Evolutionary conservation across 2,888 invertebrate species (phyloP).

Genomic region (Nomada flava): DNA sequence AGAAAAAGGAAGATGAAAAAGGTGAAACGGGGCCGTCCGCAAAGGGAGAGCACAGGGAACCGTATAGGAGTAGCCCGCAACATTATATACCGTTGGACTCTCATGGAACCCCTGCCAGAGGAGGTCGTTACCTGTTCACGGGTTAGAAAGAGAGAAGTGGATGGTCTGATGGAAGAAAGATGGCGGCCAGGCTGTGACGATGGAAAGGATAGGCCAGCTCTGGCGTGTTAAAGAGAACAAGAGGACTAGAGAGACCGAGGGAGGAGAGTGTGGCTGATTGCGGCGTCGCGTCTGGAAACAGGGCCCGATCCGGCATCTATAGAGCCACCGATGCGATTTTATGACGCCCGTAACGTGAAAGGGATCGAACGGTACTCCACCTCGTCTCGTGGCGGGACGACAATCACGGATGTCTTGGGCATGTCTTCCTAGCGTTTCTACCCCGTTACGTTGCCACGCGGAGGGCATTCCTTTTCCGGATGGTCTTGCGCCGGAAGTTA

Average conservation of each 20-base stretch:
- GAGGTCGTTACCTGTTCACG: constrained; percentile 51
- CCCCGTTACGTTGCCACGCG: constrained; percentile 45
- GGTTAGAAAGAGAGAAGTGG: constrained; percentile 14
- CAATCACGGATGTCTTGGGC: constrained; percentile 10
- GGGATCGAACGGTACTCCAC: constrained; percentile 68
- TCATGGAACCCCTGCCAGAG: constrained; percentile 58
- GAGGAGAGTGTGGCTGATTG: constrained; percentile 48
- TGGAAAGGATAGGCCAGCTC: constrained; percentile 28
- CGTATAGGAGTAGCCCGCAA: constrained; percentile 56
- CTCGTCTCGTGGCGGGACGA: constrained; percentile 43
- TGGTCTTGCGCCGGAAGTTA: constrained; percentile 26
- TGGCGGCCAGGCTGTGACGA: not conserved
- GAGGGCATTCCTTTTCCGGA: not conserved
- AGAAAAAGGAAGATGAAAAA: constrained; percentile 65
- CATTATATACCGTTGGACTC: constrained; percentile 64
- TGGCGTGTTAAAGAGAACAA: constrained; percentile 9
- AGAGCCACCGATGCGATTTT: constrained; percentile 59
- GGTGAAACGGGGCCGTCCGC: constrained; percentile 62
- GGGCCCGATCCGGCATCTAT: constrained; percentile 39
- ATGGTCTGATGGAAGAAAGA: not conserved
- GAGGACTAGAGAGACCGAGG: constrained; percentile 4
- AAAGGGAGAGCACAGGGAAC: constrained; percentile 61
- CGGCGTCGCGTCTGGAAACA: constrained; percentile 44
- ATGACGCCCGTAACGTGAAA: constrained; percentile 59
- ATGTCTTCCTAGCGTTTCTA: constrained; percentile 2